A percentile compares a stretch with the other conserved stretches of the same genome.
phyloP scores from a whole-genome alignment of 2,797 vertebrate species.

The Amazona finschi region DNA sequence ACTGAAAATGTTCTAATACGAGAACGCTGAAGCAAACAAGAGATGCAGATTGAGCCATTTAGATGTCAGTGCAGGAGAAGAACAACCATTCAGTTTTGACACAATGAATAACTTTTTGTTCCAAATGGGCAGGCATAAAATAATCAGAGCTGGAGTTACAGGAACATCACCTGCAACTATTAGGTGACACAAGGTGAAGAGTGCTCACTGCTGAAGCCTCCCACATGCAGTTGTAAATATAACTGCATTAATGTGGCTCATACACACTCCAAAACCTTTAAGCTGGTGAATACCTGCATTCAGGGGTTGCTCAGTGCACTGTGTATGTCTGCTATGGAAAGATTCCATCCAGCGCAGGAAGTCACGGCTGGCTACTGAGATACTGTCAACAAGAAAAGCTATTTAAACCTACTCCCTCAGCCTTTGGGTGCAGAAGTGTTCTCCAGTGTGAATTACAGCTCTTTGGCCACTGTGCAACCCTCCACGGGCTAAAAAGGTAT shows the following conservation, averaged over 20 bases:
- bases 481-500: fast-evolving
- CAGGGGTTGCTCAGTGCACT: background rate
- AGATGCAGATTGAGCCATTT: background rate
- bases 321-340: fast-evolving
- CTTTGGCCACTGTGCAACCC: background rate
- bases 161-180: background rate
- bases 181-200: background rate
- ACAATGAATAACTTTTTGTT: background rate
- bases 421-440: background rate
- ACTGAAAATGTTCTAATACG: background rate
- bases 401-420: background rate
- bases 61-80: background rate
- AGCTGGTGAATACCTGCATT: background rate
- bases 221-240: background rate
- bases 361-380: background rate
- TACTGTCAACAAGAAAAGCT: background rate
- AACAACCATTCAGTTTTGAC: background rate
- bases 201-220: background rate
- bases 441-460: fast-evolving
- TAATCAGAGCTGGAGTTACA: background rate
- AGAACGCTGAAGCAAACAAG: background rate
- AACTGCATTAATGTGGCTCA: fast-evolving
- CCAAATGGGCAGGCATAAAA: background rate
- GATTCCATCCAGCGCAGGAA: background rate
- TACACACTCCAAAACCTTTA: background rate